Percentiles rank a stretch among this genome's conserved stretches.
These are phyloP conservation scores for Thalassarche chlororhynchos DNA, from an alignment of 2,113 vertebrate species.

Conservation along the genomic window DNA sequence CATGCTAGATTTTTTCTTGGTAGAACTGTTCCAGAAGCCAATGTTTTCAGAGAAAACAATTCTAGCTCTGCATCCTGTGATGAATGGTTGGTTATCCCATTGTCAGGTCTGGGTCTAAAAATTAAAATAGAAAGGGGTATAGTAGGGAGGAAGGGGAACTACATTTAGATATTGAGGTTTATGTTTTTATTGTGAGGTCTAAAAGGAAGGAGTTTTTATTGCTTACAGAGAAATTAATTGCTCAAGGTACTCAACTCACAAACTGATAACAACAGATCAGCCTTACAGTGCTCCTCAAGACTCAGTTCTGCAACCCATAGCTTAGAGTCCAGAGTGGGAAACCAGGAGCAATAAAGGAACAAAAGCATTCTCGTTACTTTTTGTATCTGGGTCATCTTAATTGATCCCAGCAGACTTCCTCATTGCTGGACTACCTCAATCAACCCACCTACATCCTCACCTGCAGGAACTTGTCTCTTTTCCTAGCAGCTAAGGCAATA, in stretches of 20 bases:
- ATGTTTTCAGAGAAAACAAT: background rate
- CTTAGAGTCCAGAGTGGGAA: slow-evolving; percentile 14
- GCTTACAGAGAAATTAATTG: background rate
- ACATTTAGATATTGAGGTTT: background rate
- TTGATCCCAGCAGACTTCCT: slow-evolving; percentile 64
- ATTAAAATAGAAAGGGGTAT: background rate
- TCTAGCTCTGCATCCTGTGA: background rate
- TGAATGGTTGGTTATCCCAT: background rate
- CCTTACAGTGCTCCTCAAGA: background rate
- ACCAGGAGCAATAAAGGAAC: background rate
- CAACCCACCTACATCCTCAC: slow-evolving; percentile 37
- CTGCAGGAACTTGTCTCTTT: slow-evolving; percentile 25
- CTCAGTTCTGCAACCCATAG: background rate
- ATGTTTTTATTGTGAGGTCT: background rate
- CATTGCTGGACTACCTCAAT: slow-evolving; percentile 26
- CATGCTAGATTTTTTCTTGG: background rate
- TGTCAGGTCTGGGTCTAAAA: background rate
- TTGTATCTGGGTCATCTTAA: slow-evolving; percentile 56
- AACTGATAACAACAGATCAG: background rate
- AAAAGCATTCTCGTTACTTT: background rate
- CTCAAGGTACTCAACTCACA: background rate
- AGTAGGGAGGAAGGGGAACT: background rate
- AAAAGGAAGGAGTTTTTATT: background rate
- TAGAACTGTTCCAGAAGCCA: background rate
- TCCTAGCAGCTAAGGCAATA: background rate